Conservation (phyloP, 2,888 invertebrate genomes). For the Mythimna impura region DNA sequence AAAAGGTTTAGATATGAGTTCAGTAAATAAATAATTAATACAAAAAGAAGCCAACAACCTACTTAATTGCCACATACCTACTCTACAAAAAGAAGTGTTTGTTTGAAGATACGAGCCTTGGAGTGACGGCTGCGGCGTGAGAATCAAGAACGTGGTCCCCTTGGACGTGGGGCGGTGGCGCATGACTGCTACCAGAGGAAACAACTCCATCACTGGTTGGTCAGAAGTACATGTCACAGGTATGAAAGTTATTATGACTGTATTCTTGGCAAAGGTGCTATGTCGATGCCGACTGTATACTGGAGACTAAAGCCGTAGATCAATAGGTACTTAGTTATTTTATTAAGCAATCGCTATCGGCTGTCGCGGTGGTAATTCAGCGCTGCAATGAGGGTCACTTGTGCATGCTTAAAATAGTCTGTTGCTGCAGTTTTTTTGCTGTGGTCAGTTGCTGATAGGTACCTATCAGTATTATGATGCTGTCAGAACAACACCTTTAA, state of each 20-base stretch:
- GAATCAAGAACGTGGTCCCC: constrained; percentile 76
- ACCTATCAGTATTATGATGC: neutral
- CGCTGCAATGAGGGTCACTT: neutral
- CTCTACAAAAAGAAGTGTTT: constrained; percentile 7
- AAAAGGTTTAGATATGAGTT: neutral
- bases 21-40: no score
- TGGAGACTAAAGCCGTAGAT: neutral
- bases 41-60: no score
- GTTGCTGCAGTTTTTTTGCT: neutral
- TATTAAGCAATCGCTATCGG: no score
- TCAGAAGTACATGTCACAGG: constrained; percentile 80
- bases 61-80: neutral
- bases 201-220: constrained; percentile 80
- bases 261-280: neutral
- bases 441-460: neutral
- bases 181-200: constrained; percentile 74
- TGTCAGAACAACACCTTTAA: neutral
- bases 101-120: constrained; percentile 76
- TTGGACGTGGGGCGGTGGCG: constrained; percentile 86
- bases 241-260: constrained; percentile 54
- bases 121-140: constrained; percentile 82
- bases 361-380: neutral
- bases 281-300: neutral
- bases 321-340: neutral
- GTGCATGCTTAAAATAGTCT: neutral